Conservation (phyloP, 2,113 vertebrate species). For the Hippocampus barbouri region DNA sequence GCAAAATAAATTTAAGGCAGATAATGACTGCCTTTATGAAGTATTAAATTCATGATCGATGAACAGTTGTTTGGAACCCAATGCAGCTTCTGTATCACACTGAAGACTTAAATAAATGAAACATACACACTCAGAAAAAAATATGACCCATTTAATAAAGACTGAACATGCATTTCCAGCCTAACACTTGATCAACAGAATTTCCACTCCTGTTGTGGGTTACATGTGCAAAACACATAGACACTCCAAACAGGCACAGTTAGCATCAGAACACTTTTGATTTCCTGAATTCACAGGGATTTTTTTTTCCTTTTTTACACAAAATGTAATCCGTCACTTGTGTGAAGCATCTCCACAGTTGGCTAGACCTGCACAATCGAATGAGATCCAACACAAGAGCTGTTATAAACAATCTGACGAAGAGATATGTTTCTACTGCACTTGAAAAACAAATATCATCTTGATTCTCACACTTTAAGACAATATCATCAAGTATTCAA, state of each 20-base stretch:
- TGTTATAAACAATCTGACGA: no score
- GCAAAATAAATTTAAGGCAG: no score
- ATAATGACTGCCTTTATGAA: no score
- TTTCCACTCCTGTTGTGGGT: background rate
- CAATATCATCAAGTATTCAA: constrained; percentile 1
- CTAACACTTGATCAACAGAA: constrained; percentile 34
- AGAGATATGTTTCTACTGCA: constrained; percentile 13
- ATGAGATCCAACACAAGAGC: no score
- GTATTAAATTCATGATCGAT: no score
- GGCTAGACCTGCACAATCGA: no score
- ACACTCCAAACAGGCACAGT: constrained; percentile 33
- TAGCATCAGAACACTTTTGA: constrained; percentile 37
- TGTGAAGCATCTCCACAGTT: no score
- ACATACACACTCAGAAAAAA: no score
- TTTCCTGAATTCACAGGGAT: constrained; percentile 21
- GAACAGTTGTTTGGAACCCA: no score
- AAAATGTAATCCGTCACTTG: constrained; percentile 1
- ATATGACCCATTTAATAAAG: no score
- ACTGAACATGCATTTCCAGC: background rate
- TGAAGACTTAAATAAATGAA: background rate
- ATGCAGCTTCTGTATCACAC: no score
- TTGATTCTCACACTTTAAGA: constrained; percentile 3
- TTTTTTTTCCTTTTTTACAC: constrained; percentile 1
- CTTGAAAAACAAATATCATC: constrained; percentile 15
- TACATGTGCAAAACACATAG: constrained; percentile 17